Evolutionary conservation across 2,797 vertebrate species (phyloP).

Genomic region (Vultur gryphus): DNA sequence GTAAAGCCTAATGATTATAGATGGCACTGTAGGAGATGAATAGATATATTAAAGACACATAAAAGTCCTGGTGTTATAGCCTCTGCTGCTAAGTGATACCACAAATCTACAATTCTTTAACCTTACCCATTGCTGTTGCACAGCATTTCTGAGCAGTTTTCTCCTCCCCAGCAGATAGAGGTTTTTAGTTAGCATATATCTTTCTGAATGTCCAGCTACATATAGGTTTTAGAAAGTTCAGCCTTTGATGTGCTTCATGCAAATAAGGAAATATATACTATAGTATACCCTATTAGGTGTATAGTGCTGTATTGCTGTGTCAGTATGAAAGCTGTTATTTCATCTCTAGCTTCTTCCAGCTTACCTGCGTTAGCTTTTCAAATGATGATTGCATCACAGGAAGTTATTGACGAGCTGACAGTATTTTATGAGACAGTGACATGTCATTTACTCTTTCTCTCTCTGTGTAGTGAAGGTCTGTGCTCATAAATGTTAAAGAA

Average conservation of each 20-base stretch:
- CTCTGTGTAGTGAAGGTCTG: neutral
- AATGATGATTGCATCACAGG: conserved; percentile 21
- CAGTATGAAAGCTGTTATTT: conserved; percentile 39
- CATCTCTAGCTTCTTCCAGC: conserved; percentile 17
- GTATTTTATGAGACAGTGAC: conserved; percentile 15
- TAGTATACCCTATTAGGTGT: neutral
- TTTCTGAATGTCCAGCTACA: conserved; percentile 36
- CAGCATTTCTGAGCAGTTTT: conserved; percentile 7
- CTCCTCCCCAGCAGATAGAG: neutral
- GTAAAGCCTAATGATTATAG: neutral
- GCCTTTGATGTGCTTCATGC: conserved; percentile 47
- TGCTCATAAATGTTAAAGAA: conserved; percentile 1
- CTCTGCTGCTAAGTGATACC: neutral
- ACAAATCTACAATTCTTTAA: neutral
- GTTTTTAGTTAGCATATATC: neutral
- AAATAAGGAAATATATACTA: conserved; percentile 37
- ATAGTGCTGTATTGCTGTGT: neutral
- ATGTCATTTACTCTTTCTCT: conserved; percentile 13
- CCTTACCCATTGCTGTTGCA: neutral
- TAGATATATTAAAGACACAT: neutral
- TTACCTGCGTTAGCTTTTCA: conserved; percentile 39
- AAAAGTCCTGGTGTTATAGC: neutral
- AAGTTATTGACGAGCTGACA: conserved; percentile 44
- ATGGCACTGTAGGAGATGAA: neutral
- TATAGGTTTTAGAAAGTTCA: conserved; percentile 36